phyloP scores from a whole-genome alignment of 2,113 vertebrate species.

The Hyperopisus bebe region DNA sequence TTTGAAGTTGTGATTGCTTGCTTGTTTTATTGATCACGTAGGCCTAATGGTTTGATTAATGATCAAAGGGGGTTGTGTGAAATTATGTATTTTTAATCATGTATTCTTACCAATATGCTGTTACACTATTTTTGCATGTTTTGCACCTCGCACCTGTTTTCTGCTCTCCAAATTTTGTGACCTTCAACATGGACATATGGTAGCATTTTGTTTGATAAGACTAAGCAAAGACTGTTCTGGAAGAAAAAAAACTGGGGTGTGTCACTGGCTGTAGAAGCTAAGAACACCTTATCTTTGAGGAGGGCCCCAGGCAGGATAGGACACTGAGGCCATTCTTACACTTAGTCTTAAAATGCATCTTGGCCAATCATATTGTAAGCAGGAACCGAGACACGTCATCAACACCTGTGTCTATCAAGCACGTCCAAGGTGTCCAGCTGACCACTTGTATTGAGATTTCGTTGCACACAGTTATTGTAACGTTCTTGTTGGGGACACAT shows the following conservation, averaged over 20 bases:
- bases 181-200: neutral
- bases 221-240: neutral
- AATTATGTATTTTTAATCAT: neutral
- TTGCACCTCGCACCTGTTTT: neutral
- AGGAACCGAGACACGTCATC: neutral
- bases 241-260: neutral
- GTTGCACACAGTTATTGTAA: neutral
- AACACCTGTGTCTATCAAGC: neutral
- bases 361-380: neutral
- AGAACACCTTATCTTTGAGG: neutral
- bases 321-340: neutral
- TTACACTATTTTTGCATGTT: neutral
- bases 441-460: neutral
- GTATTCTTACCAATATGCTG: neutral
- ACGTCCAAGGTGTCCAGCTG: neutral
- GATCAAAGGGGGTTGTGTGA: neutral
- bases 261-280: neutral
- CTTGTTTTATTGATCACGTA: neutral
- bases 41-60: neutral
- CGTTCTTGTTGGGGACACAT: neutral
- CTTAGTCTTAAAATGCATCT: neutral
- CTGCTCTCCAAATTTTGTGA: neutral
- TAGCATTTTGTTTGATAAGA: neutral
- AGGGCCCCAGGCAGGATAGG: neutral
- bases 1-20: neutral